These are phyloP conservation scores for Malurus leucopterus DNA, from an alignment of 2,797 vertebrate species.

Conservation along the genomic window DNA sequence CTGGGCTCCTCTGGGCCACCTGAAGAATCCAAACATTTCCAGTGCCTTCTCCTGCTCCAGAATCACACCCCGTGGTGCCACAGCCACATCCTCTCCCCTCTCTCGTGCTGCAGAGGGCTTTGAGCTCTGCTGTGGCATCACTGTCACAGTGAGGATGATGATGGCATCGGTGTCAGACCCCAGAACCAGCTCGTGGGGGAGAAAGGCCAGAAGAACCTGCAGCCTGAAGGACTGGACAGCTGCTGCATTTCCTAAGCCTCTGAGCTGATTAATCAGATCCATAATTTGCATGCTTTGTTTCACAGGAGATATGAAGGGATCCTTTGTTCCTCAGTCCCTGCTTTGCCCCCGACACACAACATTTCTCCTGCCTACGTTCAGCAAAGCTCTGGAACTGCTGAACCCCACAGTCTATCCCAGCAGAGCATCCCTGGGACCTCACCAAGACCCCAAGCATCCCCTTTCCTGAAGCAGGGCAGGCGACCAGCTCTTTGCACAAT, in stretches of 20 bases:
- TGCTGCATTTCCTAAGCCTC: background rate
- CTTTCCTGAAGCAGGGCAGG: background rate
- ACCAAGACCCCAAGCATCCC: background rate
- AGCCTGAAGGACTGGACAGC: background rate
- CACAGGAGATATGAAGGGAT: background rate
- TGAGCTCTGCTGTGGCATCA: background rate
- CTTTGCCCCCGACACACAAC: background rate
- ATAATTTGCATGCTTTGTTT: background rate
- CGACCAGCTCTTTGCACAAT: background rate
- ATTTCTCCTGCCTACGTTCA: background rate
- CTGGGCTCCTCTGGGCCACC: background rate
- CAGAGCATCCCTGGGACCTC: background rate
- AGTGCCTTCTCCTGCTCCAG: background rate
- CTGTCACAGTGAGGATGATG: rapidly evolving
- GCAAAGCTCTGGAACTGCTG: background rate
- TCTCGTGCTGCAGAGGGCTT: rapidly evolving
- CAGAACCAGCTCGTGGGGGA: background rate
- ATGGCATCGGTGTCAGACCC: background rate
- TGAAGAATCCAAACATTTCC: background rate
- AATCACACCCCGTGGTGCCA: rapidly evolving
- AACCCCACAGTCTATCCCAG: rapidly evolving
- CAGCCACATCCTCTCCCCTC: background rate
- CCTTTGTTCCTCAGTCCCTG: background rate
- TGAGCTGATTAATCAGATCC: background rate
- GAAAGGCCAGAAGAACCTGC: background rate